Evolutionary conservation across 2,797 vertebrate genomes (phyloP).

Genomic region (Gastrophryne carolinensis): DNA sequence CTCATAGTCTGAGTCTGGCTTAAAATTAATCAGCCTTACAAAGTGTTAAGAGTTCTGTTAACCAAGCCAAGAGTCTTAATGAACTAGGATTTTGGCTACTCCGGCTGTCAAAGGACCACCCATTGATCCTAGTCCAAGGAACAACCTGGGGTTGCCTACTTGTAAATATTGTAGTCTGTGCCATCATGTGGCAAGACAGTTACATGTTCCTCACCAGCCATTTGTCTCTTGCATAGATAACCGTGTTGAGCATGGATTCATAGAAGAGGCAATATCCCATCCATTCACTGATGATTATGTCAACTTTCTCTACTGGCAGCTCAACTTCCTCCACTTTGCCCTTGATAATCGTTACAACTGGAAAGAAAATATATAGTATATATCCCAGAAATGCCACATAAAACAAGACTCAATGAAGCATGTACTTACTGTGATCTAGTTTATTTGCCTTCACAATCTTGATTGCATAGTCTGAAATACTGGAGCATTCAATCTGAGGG

Average conservation of each 20-base stretch:
- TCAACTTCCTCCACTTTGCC: slow-evolving; percentile 93
- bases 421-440: slow-evolving; percentile 80
- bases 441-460: slow-evolving; percentile 96
- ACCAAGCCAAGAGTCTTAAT: no score
- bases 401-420: no score
- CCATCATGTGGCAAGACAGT: no score
- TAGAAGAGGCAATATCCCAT: slow-evolving; percentile 97
- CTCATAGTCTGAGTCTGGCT: no score
- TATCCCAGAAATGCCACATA: no score
- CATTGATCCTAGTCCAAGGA: no score
- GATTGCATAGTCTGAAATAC: slow-evolving; percentile 91
- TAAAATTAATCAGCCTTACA: no score
- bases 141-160: no score
- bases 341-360: slow-evolving; percentile 93
- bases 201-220: slow-evolving; percentile 86
- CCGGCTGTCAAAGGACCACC: no score
- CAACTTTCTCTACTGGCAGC: slow-evolving; percentile 85
- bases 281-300: slow-evolving; percentile 95
- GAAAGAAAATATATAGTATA: not conserved
- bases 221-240: slow-evolving; percentile 89
- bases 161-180: no score
- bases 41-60: no score
- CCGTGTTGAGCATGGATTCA: slow-evolving; percentile 92
- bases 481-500: slow-evolving; percentile 88
- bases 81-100: no score